A percentile compares a stretch with the other conserved stretches of the same genome.
These are phyloP conservation scores for Scleropages formosus DNA, from an alignment of 2,797 vertebrate species.

Conservation along the genomic window DNA sequence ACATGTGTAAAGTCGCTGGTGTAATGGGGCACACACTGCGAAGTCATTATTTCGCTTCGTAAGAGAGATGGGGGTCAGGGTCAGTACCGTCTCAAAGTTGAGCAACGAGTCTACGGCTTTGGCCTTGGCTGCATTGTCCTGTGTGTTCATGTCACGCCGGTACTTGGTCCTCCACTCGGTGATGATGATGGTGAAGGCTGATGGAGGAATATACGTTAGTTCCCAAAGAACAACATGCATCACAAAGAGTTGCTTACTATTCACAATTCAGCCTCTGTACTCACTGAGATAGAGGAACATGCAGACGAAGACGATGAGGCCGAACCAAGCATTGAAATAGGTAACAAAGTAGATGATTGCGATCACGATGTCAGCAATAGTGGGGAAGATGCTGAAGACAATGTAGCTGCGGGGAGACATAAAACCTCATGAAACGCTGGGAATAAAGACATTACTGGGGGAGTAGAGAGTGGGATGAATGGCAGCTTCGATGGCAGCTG, in stretches of 20 bases:
- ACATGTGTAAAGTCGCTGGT: background rate
- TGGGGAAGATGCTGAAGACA: constrained; percentile 93
- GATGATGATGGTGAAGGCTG: constrained; percentile 89
- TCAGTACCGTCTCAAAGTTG: constrained; percentile 91
- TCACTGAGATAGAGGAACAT: constrained; percentile 92
- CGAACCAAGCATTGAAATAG: constrained; percentile 93
- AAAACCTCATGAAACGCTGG: background rate
- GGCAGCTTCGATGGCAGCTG: background rate
- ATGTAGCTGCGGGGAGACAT: constrained; percentile 77
- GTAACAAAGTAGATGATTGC: constrained; percentile 89
- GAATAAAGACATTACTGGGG: background rate
- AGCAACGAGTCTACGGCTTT: constrained; percentile 90
- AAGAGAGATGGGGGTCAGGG: no score
- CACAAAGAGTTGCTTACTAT: no score
- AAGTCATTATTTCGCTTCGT: background rate
- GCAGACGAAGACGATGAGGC: constrained; percentile 92
- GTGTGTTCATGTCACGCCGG: constrained; percentile 86
- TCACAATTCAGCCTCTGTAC: constrained; percentile 41
- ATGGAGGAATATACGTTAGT: background rate
- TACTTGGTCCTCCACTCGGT: constrained; percentile 96
- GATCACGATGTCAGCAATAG: constrained; percentile 86
- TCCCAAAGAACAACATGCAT: no score
- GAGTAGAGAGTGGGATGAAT: background rate
- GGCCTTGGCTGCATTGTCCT: constrained; percentile 85
- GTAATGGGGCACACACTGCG: background rate